phyloP scores from a whole-genome alignment of 2,797 vertebrate genomes.

The Ispidina picta region DNA sequence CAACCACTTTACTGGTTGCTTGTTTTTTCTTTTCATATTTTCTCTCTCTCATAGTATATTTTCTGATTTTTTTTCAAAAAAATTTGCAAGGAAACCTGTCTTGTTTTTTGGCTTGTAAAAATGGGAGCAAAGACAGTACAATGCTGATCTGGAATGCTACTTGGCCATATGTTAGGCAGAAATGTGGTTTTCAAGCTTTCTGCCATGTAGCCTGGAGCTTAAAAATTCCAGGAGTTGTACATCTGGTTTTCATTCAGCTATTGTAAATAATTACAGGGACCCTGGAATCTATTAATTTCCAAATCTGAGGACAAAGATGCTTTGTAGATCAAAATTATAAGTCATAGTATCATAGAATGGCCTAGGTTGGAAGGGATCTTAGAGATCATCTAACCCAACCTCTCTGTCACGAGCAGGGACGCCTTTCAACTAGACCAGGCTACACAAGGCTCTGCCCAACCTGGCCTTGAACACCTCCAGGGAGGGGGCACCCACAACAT shows the following conservation, averaged over 20 bases:
- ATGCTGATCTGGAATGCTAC: not conserved
- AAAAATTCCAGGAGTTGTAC: not conserved
- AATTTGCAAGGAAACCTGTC: not conserved
- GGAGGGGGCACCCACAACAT: no score
- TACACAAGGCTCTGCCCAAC: no score
- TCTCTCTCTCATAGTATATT: not conserved
- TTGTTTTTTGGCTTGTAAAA: not conserved
- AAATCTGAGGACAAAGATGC: not conserved
- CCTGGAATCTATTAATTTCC: not conserved
- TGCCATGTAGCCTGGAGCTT: not conserved
- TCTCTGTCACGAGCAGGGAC: no score
- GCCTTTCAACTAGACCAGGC: no score
- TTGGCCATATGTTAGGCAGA: not conserved
- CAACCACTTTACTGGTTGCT: not conserved
- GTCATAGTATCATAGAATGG: not conserved
- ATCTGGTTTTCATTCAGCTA: not conserved
- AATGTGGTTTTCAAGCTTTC: not conserved
- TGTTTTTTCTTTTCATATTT: no score
- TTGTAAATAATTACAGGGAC: not conserved
- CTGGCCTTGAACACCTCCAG: no score
- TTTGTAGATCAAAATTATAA: not conserved
- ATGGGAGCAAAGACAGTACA: not conserved
- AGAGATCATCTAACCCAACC: no score
- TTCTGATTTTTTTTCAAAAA: not conserved
- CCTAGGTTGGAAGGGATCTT: no score